These are phyloP conservation scores for Rattus norvegicus DNA, from an alignment of 2,113 vertebrate genomes.

Conservation along the genomic window GRCr8 NC_086021.1:77616001-77616500, in stretches of 20 bases:
- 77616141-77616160: slow-evolving; percentile 40
- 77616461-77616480: slow-evolving; percentile 50
- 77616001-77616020: slow-evolving; percentile 27
- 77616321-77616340: slow-evolving; percentile 46
- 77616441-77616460: background rate
- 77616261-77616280: slow-evolving; percentile 60
- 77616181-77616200: slow-evolving; percentile 47
- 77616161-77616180: slow-evolving; percentile 46
- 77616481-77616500: slow-evolving; percentile 12
- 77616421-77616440: slow-evolving; percentile 15
- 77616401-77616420: background rate
- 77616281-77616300: slow-evolving; percentile 55
- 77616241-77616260: slow-evolving; percentile 25
- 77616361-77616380: slow-evolving; percentile 9
- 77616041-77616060: slow-evolving; percentile 33
- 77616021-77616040: slow-evolving; percentile 34
- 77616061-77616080: slow-evolving; percentile 51
- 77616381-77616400: slow-evolving; percentile 43
- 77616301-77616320: slow-evolving; percentile 33
- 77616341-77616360: slow-evolving; percentile 54
- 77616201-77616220: slow-evolving; percentile 50
- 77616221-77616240: slow-evolving; percentile 33
- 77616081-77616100: slow-evolving; percentile 11
- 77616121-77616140: slow-evolving; percentile 1
- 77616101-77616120: slow-evolving; percentile 52